Evolutionary conservation across 30 jellyfish, hydroid and myxozoan genomes (phyloP).

Genomic region (Rhopilema esculentum): DNA sequence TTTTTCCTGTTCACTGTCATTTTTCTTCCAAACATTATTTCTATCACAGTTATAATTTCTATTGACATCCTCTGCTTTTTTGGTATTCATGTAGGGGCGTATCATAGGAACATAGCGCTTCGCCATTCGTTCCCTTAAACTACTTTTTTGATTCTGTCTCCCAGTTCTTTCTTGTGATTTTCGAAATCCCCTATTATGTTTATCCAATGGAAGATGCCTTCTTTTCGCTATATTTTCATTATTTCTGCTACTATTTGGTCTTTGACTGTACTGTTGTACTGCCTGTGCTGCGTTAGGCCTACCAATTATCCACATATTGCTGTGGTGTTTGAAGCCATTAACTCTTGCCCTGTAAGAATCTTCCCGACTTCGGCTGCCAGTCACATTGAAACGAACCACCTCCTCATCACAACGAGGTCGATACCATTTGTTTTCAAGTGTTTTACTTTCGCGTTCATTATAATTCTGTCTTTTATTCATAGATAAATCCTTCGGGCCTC

Average conservation of each 20-base stretch:
- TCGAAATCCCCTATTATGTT: no score
- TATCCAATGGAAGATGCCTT: not conserved
- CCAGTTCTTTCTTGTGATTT: not conserved
- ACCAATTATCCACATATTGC: not conserved
- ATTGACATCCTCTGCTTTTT: not conserved
- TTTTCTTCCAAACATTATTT: no score
- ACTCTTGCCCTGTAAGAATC: not conserved
- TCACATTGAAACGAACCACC: not conserved
- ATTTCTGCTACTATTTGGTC: not conserved
- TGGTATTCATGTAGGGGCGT: not conserved
- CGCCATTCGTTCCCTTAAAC: conserved; percentile 34
- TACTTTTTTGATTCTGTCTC: conserved; percentile 1
- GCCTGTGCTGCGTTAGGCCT: not conserved
- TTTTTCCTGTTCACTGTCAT: no score
- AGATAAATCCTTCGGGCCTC: not conserved
- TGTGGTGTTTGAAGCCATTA: not conserved
- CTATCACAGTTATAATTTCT: not conserved
- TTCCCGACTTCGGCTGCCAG: not conserved
- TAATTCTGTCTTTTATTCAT: not conserved
- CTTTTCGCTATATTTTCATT: not conserved
- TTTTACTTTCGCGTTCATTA: not conserved
- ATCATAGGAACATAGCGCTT: conserved; percentile 29
- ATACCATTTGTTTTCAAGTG: not conserved
- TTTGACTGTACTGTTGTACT: not conserved
- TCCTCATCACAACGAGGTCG: not conserved